Conservation (phyloP, 2,113 vertebrate genomes). For the Larimichthys polyactis region DNA sequence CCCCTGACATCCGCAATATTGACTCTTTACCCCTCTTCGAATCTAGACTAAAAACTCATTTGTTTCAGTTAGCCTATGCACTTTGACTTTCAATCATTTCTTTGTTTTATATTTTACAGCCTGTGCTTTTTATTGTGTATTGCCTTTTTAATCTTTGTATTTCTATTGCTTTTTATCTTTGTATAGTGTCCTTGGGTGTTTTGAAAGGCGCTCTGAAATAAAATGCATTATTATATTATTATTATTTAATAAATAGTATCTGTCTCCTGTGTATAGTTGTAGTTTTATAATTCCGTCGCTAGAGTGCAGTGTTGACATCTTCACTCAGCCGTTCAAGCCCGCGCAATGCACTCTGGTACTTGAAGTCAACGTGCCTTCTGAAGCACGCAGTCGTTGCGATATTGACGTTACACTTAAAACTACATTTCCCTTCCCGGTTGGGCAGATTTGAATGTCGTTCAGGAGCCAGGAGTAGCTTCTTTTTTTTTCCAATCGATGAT, state of each 20-base stretch:
- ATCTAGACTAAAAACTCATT: no score
- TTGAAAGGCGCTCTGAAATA: no score
- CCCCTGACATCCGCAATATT: no score
- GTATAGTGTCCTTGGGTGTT: no score
- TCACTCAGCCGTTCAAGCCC: accelerated
- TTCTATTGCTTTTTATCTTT: no score
- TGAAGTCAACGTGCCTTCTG: constrained; percentile 34
- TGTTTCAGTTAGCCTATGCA: no score
- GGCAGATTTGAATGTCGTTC: constrained; percentile 47
- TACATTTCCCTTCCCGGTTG: constrained; percentile 76
- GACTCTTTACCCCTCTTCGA: no score
- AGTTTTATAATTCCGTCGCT: constrained; percentile 10
- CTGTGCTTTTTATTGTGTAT: no score
- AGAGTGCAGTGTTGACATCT: constrained; percentile 60
- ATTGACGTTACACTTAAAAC: constrained; percentile 48
- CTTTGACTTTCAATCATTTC: no score
- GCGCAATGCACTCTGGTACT: constrained; percentile 71
- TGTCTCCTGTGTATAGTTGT: not conserved
- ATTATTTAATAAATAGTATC: not conserved
- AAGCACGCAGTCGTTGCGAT: accelerated
- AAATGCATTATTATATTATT: no score
- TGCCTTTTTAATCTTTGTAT: no score
- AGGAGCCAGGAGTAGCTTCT: constrained; percentile 45
- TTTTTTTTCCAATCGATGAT: constrained; percentile 82
- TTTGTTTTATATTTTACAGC: no score